phyloP scores from a whole-genome alignment of 2,797 vertebrate species.

The Dromococcyx pavoninus region DNA sequence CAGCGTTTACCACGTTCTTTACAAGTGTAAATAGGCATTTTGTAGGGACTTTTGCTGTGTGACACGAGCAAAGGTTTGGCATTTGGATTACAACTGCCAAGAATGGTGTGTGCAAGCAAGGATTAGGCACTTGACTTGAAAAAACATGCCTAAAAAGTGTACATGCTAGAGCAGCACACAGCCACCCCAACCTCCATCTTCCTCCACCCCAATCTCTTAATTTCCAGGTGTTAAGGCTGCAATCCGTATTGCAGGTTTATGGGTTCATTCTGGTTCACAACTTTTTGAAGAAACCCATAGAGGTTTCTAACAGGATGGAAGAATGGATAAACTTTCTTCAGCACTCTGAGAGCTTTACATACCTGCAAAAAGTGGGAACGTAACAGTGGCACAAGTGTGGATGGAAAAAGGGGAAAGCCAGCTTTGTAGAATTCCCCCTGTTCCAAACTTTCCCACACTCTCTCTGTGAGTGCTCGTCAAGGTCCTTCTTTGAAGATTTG shows the following conservation, averaged over 20 bases:
- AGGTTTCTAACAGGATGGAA: not conserved
- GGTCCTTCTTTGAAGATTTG: conserved; percentile 41
- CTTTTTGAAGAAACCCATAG: not conserved
- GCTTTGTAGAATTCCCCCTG: not conserved
- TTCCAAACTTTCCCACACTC: not conserved
- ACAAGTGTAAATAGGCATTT: not conserved
- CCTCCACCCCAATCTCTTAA: rapidly evolving
- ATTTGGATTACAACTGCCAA: not conserved
- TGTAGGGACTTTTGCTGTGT: not conserved
- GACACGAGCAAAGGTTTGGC: not conserved
- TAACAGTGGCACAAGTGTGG: not conserved
- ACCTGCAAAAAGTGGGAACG: not conserved
- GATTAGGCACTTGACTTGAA: not conserved
- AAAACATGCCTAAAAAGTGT: not conserved
- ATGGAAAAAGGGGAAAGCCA: not conserved
- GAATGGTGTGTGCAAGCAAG: not conserved
- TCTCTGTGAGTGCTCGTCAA: not conserved
- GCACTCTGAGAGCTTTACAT: not conserved
- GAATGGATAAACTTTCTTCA: not conserved
- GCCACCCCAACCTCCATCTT: not conserved
- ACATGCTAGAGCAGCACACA: not conserved
- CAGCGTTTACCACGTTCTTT: not conserved
- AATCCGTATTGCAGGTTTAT: not conserved
- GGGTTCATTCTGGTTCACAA: not conserved
- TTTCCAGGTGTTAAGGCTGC: not conserved